These are phyloP conservation scores for Drosophila flavopinicola DNA, from an alignment of 2,888 invertebrate genomes.

Conservation along the genomic window DNA sequence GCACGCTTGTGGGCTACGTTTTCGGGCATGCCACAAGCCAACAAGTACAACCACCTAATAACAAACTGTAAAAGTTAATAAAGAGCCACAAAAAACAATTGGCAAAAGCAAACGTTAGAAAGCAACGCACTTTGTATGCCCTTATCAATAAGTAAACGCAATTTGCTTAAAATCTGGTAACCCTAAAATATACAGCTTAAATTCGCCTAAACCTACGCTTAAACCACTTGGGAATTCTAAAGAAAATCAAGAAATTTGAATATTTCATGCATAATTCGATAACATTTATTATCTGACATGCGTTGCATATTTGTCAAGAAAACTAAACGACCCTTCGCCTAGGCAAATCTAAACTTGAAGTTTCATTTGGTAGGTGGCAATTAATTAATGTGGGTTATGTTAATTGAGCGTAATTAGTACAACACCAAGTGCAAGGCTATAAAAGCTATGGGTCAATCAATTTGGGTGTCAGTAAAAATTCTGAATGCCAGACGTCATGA, in stretches of 20 bases:
- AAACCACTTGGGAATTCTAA: no score
- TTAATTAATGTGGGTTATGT: conserved; percentile 23
- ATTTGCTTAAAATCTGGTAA: not conserved
- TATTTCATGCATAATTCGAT: not conserved
- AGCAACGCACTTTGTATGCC: conserved; percentile 23
- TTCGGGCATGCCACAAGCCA: conserved; percentile 41
- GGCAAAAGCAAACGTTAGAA: not conserved
- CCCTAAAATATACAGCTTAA: no score
- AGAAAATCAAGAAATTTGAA: no score
- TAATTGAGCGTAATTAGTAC: conserved; percentile 33
- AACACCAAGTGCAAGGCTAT: conserved; percentile 15
- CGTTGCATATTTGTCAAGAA: no score
- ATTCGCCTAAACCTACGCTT: no score
- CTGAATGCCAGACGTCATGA: conserved; percentile 2
- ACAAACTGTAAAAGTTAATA: conserved; percentile 58
- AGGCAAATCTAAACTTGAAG: not conserved
- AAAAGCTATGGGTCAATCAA: conserved; percentile 22
- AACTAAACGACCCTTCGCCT: not conserved
- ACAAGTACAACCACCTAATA: conserved; percentile 41
- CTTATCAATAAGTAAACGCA: conserved; percentile 3
- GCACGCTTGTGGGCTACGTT: conserved; percentile 23
- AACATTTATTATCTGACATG: not conserved
- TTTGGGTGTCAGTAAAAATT: conserved; percentile 26
- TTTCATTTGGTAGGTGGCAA: not conserved
- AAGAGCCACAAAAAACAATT: conserved; percentile 8